phyloP scores from a whole-genome alignment of 2,113 vertebrate genomes.

The Pungitius pungitius region DNA sequence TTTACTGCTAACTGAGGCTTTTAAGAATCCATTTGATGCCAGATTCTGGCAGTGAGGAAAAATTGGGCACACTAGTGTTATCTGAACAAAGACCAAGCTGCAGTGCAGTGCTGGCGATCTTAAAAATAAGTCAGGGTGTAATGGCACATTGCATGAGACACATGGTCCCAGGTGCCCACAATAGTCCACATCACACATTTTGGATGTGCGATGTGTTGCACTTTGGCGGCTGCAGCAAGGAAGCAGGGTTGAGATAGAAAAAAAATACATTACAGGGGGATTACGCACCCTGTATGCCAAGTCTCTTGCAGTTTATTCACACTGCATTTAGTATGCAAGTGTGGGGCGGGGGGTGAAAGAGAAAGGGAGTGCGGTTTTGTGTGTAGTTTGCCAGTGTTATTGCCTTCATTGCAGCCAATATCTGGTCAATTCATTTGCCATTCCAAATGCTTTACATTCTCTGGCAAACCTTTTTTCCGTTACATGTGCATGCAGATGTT shows the following conservation, averaged over 20 bases:
- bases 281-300: conserved; percentile 56
- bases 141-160: conserved; percentile 42
- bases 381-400: conserved; percentile 28
- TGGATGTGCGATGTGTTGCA: conserved; percentile 37
- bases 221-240: conserved; percentile 41
- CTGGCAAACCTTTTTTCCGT: conserved; percentile 12
- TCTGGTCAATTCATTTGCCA: conserved; percentile 48
- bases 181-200: conserved; percentile 55
- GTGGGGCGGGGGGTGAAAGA: conserved; percentile 8
- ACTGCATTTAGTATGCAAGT: conserved; percentile 56
- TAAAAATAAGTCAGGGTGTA: conserved; percentile 65
- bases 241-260: conserved; percentile 34
- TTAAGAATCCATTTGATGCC: conserved; percentile 60
- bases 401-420: conserved; percentile 44
- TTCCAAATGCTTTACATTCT: conserved; percentile 45
- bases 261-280: conserved; percentile 64
- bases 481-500: conserved; percentile 27
- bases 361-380: conserved; percentile 14
- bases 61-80: conserved; percentile 64
- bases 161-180: conserved; percentile 48
- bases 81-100: conserved; percentile 68
- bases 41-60: conserved; percentile 55
- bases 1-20: conserved; percentile 58
- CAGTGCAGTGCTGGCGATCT: conserved; percentile 61
- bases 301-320: conserved; percentile 60